Conservation (phyloP, 2,888 invertebrate species). For the Drosophila aldrichi region DNA sequence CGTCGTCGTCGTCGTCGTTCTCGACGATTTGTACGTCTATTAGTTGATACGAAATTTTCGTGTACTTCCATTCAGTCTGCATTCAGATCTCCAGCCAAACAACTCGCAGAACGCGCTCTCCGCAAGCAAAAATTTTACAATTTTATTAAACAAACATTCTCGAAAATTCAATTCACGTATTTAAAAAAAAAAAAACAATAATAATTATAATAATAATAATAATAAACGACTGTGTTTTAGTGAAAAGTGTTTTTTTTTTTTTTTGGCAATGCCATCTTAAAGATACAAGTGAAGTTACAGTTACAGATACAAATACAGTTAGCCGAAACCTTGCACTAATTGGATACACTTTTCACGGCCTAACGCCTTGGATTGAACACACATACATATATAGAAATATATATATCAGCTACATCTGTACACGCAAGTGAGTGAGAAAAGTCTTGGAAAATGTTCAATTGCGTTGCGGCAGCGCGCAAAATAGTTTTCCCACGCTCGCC, state of each 20-base stretch:
- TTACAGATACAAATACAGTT: constrained; percentile 14
- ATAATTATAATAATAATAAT: not conserved
- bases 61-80: constrained; percentile 81
- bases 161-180: not conserved
- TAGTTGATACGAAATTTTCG: constrained; percentile 74
- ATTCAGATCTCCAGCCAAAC: constrained; percentile 81
- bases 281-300: constrained; percentile 10
- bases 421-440: constrained; percentile 30
- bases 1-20: constrained; percentile 42
- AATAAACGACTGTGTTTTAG: not conserved
- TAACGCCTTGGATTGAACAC: constrained; percentile 28
- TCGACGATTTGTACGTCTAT: constrained; percentile 66
- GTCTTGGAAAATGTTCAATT: constrained; percentile 29
- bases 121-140: constrained; percentile 2
- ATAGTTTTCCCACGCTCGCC: constrained; percentile 33
- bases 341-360: constrained; percentile 38
- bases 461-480: constrained; percentile 37
- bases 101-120: constrained; percentile 44
- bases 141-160: constrained; percentile 20
- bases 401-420: not conserved
- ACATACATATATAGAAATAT: constrained; percentile 2
- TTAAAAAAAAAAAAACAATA: not conserved
- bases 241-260: constrained; percentile 29
- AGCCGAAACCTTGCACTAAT: constrained; percentile 53
- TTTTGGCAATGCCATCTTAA: constrained; percentile 26